These are phyloP conservation scores for Pheosia gnoma DNA, from an alignment of 2,888 invertebrate genomes.

Conservation along the genomic window DNA sequence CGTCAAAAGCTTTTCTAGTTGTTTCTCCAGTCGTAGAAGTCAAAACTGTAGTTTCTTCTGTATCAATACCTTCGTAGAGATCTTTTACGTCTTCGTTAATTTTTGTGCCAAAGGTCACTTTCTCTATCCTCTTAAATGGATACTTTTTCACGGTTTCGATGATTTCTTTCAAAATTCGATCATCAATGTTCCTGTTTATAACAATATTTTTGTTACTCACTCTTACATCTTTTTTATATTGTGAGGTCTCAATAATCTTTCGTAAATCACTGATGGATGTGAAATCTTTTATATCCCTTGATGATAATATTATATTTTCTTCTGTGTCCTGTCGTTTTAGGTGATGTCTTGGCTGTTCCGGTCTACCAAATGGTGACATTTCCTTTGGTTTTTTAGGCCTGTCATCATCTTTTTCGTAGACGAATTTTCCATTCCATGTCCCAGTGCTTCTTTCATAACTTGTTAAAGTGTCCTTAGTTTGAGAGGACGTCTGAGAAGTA, in stretches of 20 bases:
- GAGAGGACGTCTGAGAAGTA: slow-evolving; percentile 54
- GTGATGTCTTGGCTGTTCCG: slow-evolving; percentile 73
- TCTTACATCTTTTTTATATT: slow-evolving; percentile 71
- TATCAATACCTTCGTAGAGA: slow-evolving; percentile 75
- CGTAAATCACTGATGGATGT: slow-evolving; percentile 77
- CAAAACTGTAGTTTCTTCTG: slow-evolving; percentile 69
- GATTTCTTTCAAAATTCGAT: slow-evolving; percentile 74
- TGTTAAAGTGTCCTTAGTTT: slow-evolving; percentile 74
- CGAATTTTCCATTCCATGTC: slow-evolving; percentile 84
- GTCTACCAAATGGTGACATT: slow-evolving; percentile 73
- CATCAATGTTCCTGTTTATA: slow-evolving; percentile 77
- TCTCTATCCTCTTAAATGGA: slow-evolving; percentile 79
- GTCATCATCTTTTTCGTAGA: slow-evolving; percentile 77
- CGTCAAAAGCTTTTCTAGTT: slow-evolving; percentile 74
- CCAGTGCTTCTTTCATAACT: slow-evolving; percentile 77
- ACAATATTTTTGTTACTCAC: slow-evolving; percentile 79
- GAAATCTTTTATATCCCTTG: slow-evolving; percentile 78
- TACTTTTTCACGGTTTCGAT: slow-evolving; percentile 80
- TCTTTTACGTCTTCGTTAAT: slow-evolving; percentile 85
- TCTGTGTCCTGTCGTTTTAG: slow-evolving; percentile 77
- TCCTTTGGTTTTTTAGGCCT: slow-evolving; percentile 72
- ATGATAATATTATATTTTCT: slow-evolving; percentile 78
- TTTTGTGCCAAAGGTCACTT: slow-evolving; percentile 82
- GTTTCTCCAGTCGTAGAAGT: slow-evolving; percentile 67
- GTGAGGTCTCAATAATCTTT: slow-evolving; percentile 75